These are phyloP conservation scores for Epinephelus awoara DNA, from an alignment of 2,797 vertebrate genomes.

Conservation along the genomic window DNA sequence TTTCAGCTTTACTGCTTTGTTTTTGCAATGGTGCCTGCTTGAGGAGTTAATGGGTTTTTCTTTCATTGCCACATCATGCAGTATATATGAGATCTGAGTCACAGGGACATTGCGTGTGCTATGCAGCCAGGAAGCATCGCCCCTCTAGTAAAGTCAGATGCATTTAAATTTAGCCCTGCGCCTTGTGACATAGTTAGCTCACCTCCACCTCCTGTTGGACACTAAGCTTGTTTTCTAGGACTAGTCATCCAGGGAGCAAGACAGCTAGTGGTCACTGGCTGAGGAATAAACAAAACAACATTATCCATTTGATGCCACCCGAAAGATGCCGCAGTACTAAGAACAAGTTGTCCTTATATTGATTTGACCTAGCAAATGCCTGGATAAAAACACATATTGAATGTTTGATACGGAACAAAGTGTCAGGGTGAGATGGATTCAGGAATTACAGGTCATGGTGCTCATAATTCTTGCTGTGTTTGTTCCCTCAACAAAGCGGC, in stretches of 20 bases:
- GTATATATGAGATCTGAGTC: constrained; percentile 39
- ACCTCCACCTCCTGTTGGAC: constrained; percentile 28
- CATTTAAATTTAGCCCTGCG: constrained; percentile 52
- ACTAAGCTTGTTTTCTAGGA: constrained; percentile 45
- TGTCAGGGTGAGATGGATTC: neutral
- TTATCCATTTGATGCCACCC: constrained; percentile 37
- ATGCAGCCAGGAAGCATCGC: constrained; percentile 32
- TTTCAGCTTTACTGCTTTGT: constrained; percentile 15
- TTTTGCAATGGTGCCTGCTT: constrained; percentile 1
- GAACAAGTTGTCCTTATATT: constrained; percentile 11
- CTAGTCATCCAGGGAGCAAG: constrained; percentile 10
- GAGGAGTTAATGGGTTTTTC: constrained; percentile 23
- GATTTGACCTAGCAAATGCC: neutral
- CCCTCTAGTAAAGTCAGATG: constrained; percentile 13
- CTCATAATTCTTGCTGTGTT: neutral
- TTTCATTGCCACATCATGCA: constrained; percentile 20
- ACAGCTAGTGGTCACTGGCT: constrained; percentile 9
- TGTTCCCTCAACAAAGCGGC: neutral
- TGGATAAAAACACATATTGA: neutral
- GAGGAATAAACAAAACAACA: constrained; percentile 53
- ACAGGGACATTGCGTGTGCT: constrained; percentile 32
- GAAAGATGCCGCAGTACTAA: constrained; percentile 24
- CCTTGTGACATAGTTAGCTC: constrained; percentile 48
- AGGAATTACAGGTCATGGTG: constrained; percentile 10
- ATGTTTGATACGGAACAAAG: neutral